Conservation (phyloP, 2,113 vertebrate genomes). For the Procapra przewalskii region DNA sequence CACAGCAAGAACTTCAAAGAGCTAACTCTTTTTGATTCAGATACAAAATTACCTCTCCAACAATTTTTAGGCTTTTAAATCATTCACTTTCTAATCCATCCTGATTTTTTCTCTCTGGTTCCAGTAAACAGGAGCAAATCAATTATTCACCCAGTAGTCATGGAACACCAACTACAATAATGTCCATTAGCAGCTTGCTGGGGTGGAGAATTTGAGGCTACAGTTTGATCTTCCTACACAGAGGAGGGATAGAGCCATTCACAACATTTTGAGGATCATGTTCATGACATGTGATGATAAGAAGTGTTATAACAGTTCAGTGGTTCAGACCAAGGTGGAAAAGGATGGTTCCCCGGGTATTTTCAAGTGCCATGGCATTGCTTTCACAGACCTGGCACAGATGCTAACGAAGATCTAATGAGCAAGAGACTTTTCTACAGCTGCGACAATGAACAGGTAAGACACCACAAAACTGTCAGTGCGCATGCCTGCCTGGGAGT, state of each 20-base stretch:
- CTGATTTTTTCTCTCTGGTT: background rate
- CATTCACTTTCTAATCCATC: background rate
- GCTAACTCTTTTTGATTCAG: background rate
- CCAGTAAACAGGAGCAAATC: background rate
- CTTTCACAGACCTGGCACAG: background rate
- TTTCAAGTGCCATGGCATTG: background rate
- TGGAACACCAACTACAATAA: background rate
- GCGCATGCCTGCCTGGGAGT: background rate
- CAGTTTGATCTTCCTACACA: background rate
- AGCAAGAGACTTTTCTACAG: background rate
- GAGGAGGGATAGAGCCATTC: background rate
- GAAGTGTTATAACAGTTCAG: background rate
- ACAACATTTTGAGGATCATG: background rate
- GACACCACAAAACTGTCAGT: background rate
- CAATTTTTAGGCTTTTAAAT: slow-evolving; percentile 18
- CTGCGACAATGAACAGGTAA: background rate
- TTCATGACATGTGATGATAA: background rate
- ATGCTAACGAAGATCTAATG: background rate
- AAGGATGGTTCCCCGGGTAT: background rate
- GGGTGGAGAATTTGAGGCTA: background rate
- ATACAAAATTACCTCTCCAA: background rate
- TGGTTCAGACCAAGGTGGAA: background rate
- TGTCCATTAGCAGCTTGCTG: background rate
- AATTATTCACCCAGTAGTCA: background rate
- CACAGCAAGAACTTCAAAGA: background rate